phyloP scores from a whole-genome alignment of 2,888 invertebrate genomes.

The Marronus borbonicus region DNA sequence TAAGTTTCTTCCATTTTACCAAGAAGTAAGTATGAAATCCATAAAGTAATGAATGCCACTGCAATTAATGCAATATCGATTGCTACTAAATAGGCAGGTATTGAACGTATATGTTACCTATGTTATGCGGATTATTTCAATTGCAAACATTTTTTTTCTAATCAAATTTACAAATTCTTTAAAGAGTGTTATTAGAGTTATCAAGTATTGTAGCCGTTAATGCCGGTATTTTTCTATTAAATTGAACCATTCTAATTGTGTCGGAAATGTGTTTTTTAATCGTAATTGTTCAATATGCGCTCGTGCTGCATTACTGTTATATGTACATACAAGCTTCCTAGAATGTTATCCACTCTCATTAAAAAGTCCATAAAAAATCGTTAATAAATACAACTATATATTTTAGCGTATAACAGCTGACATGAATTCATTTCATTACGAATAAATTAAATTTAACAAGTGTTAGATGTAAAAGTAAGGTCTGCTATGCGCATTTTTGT shows the following conservation, averaged over 20 bases:
- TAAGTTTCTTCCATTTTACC: too few relatives aligned
- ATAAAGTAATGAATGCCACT: too few relatives aligned
- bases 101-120: too few relatives aligned
- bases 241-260: slow-evolving; percentile 27
- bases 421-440: slow-evolving; percentile 34
- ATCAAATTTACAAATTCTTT: too few relatives aligned
- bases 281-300: slow-evolving; percentile 20
- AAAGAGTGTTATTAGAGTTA: too few relatives aligned
- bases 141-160: too few relatives aligned
- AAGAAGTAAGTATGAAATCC: too few relatives aligned
- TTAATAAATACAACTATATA: slow-evolving; percentile 31
- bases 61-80: too few relatives aligned
- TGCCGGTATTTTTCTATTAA: neutral
- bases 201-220: neutral
- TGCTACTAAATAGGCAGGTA: too few relatives aligned
- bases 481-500: slow-evolving; percentile 29
- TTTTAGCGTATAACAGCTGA: slow-evolving; percentile 39
- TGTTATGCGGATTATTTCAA: too few relatives aligned
- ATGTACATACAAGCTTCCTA: slow-evolving; percentile 1
- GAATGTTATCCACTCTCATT: slow-evolving; percentile 39
- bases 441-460: slow-evolving; percentile 35
- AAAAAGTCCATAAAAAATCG: slow-evolving; percentile 4
- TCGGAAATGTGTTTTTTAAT: slow-evolving; percentile 19
- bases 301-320: slow-evolving; percentile 35
- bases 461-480: slow-evolving; percentile 21